A percentile compares a stretch with the other conserved stretches of the same genome.
These are phyloP conservation scores for Mustelus asterias DNA, from an alignment of 2,113 vertebrate species.

Conservation along the genomic window DNA sequence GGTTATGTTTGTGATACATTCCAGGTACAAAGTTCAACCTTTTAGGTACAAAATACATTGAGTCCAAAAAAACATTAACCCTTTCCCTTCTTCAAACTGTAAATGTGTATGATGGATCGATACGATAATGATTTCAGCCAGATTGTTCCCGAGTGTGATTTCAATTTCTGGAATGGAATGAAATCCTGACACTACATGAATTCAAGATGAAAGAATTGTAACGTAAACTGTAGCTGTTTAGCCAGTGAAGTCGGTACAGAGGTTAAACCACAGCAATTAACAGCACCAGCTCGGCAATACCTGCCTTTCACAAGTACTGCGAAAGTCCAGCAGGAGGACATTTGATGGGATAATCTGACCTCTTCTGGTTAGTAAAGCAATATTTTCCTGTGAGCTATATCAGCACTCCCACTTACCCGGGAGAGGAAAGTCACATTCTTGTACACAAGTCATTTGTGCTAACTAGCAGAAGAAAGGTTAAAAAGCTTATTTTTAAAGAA, in stretches of 20 bases:
- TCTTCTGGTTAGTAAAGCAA: background rate
- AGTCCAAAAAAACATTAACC: too few species aligned
- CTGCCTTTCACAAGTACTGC: background rate
- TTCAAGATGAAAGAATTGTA: background rate
- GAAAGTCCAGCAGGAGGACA: background rate
- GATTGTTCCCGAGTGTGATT: background rate
- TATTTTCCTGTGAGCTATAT: background rate
- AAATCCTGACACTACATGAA: background rate
- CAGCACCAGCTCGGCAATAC: background rate
- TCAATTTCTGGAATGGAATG: background rate
- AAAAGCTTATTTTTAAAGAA: background rate
- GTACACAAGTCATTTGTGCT: background rate
- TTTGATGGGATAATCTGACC: background rate
- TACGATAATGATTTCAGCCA: background rate
- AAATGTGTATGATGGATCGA: background rate
- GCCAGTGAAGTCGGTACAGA: background rate
- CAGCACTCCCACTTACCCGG: background rate
- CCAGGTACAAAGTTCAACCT: too few species aligned
- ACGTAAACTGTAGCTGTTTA: background rate
- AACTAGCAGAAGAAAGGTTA: background rate
- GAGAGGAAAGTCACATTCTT: background rate
- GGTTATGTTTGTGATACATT: too few species aligned
- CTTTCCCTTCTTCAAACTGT: too few species aligned
- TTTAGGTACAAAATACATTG: too few species aligned
- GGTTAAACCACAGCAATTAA: background rate